Conservation (phyloP, 1,140 invertebrate genomes). For the Cryptotermes secundus region DNA sequence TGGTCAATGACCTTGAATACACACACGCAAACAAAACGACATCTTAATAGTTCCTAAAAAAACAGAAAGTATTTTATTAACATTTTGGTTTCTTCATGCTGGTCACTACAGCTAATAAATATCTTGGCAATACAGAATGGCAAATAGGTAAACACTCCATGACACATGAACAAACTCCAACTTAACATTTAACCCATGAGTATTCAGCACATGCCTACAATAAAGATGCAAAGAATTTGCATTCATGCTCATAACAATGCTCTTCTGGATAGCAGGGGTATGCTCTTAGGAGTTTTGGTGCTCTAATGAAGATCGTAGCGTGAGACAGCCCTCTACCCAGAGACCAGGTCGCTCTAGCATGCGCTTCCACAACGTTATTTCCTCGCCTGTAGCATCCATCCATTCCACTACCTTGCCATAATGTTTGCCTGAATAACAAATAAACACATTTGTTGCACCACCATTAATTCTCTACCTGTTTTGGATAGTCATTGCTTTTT, state of each 20-base stretch:
- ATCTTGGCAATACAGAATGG: neutral
- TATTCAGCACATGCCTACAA: no score
- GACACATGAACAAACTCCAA: no score
- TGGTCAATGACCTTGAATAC: neutral
- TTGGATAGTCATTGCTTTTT: no score
- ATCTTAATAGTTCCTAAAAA: neutral
- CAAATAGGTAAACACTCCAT: neutral
- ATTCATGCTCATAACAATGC: neutral
- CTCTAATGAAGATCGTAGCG: slow-evolving; percentile 72
- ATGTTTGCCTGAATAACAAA: slow-evolving; percentile 67
- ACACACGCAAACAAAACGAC: neutral
- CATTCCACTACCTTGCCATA: slow-evolving; percentile 84
- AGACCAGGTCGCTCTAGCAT: slow-evolving; percentile 93
- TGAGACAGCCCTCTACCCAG: slow-evolving; percentile 91
- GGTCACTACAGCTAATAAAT: neutral
- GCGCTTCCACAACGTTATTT: slow-evolving; percentile 87
- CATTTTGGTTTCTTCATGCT: neutral
- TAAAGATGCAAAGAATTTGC: no score
- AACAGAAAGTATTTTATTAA: neutral
- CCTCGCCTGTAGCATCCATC: slow-evolving; percentile 93
- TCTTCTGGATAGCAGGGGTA: neutral
- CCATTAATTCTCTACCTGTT: no score
- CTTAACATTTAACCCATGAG: no score
- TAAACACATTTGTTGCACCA: neutral
- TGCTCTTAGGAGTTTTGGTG: slow-evolving; percentile 25